phyloP scores from a whole-genome alignment of 2,888 invertebrate species.

The Marronus borbonicus region DNA sequence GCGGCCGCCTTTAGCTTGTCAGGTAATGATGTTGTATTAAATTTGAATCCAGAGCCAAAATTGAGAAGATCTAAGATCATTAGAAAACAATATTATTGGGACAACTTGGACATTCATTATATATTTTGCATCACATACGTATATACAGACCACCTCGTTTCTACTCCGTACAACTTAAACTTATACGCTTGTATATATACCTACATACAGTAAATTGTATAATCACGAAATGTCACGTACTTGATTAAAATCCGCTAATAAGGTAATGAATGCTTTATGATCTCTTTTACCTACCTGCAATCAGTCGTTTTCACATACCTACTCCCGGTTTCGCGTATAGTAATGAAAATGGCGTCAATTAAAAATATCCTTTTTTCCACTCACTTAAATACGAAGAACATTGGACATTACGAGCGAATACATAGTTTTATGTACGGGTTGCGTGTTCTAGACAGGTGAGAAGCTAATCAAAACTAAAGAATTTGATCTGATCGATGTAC shows the following conservation, averaged over 20 bases:
- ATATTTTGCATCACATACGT: neutral
- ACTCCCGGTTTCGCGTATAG: neutral
- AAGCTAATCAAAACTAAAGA: too few species aligned
- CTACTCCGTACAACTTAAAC: too few species aligned
- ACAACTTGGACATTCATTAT: too few species aligned
- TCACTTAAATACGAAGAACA: neutral
- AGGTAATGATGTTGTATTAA: too few species aligned
- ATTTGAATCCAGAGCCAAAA: too few species aligned
- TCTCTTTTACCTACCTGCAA: constrained; percentile 6
- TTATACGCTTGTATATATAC: neutral
- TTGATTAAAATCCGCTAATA: constrained; percentile 24
- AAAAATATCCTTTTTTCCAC: constrained; percentile 15
- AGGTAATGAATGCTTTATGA: constrained; percentile 18
- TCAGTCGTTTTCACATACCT: constrained; percentile 10
- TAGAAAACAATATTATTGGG: too few species aligned
- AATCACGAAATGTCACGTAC: constrained; percentile 23
- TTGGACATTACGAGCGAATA: neutral
- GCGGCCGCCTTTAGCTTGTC: too few species aligned
- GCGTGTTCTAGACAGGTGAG: neutral
- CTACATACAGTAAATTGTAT: constrained; percentile 14
- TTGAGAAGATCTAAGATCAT: too few species aligned
- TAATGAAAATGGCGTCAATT: constrained; percentile 18
- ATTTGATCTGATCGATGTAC: too few species aligned
- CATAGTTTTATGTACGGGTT: neutral
- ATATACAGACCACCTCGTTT: too few species aligned